Percentiles rank a stretch among this genome's conserved stretches.
These are phyloP conservation scores for Perognathus longimembris DNA, from an alignment of 2,113 vertebrate genomes.

Conservation along the genomic window DNA sequence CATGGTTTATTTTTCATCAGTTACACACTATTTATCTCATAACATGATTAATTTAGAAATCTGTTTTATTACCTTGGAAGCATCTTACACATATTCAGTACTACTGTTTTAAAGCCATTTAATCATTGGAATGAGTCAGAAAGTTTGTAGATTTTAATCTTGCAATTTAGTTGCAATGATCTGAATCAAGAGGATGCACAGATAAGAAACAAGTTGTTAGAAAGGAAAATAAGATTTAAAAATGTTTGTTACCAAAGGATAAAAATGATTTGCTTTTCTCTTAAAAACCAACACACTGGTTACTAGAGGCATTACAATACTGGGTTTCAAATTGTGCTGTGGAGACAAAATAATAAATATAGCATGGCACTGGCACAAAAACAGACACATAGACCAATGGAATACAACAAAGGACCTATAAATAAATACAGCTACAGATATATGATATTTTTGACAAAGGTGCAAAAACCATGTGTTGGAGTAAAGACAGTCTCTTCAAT, in stretches of 20 bases:
- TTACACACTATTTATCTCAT: not conserved
- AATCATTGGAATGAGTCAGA: not conserved
- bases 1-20: constrained; percentile 26
- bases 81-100: not conserved
- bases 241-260: not conserved
- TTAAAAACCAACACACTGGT: not conserved
- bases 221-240: not conserved
- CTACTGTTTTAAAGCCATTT: not conserved
- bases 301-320: no score
- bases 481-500: no score
- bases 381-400: no score
- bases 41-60: constrained; percentile 19
- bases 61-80: constrained; percentile 18
- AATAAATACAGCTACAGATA: no score
- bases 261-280: constrained; percentile 20
- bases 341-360: no score
- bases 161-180: not conserved
- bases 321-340: no score
- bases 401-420: no score
- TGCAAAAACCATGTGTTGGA: no score
- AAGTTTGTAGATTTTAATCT: constrained; percentile 14
- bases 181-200: not conserved
- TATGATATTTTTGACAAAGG: no score
- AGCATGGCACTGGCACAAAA: no score
- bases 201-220: not conserved